Evolutionary conservation across 1,140 invertebrate genomes (phyloP), one percentile per base, ranked within the genome.

Genomic region (Latrodectus geometricus): DNA sequence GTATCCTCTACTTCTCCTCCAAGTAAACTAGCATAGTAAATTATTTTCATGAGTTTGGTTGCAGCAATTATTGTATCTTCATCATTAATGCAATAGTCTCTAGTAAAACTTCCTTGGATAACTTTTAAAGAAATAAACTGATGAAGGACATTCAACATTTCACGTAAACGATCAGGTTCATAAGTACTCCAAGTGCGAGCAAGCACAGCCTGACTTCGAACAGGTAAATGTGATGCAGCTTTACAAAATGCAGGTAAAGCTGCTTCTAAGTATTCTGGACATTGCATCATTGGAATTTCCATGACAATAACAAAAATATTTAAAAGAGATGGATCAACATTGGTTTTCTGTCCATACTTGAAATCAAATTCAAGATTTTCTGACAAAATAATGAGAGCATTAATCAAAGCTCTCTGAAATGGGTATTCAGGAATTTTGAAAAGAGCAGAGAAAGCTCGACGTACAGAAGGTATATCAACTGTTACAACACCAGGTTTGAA

Each of bases 1-100:
- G 89, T 90, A 87, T 92, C 91, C 76, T 90, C 90, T 8, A 91
- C 76, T 50, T 90, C 80, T 8, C 97, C 97, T 0, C 96, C 96
- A 87, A 97, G 89, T 89, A 98, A 94, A 91, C 95, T 97, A 35
- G 96, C 96, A 92, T 97, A 97, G 90, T 96, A 98, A 0, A 97
- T 91, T 90, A 98, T 95, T 93, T 96, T 92, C 90, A 93, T 91
- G 48, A 93, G 90, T 87, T 90, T 90, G 8, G 91, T 90, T 15
- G 90, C 90, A 80, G 94, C 94, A 20, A 94, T 95, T 70, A 97
- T 95, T 85, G 94, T 93, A 49, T 94, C 94, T 74, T 96, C 95
- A 90, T 98, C 96, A 91, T 97, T 96, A 68, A 97, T 93, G 69
- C 93, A 94, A 90, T 95, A 96, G 87, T 95, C 94, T 56, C 93